Evolutionary conservation across 2,113 vertebrate genomes (phyloP), one percentile per base, ranked within the genome.

Genomic region (Beaufortia kweichowensis): DNA sequence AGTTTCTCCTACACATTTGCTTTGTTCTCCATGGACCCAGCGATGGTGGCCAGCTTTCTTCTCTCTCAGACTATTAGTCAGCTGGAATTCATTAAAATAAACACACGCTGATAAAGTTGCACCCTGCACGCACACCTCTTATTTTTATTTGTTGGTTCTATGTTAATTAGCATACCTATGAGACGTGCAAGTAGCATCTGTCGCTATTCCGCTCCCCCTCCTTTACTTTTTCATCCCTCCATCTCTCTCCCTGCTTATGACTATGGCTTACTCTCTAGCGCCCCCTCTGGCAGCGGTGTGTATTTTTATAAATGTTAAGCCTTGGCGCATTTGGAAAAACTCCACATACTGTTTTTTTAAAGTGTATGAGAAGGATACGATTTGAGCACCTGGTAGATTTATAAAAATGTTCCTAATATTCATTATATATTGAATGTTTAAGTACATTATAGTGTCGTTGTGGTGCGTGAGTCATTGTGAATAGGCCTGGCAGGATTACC

Each of bases 131-230:
- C 78, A 60, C 53, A 78, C 57, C 64, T 66, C 75, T 64, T 69
- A 63, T 81, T 61, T 79, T 73, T 77, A 63, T 85, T 79, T 75
- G 64, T 78, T 71, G 48, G 65, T 61, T 82, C 73, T 81, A 70
- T 76, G 76, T 89, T 92, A 92, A 92, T 92, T 90, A 90, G 89
- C 85, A 86, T 88, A 90, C 90, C 90, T 90, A 83, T 75, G 90
- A 92, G 91, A 92, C 86, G 85, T 88, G 88, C 91, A 90, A 89
- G 88, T 90, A 92, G 90, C 91, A 92, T 92, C 91, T 92, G 91
- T 90, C 90, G 79, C 87, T 80, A 81, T 82, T 80, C 85, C 57
- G 5, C 50, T 28, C 65, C 63, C 3, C 56, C 53, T 70, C 28
- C 15, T 31, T 15, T 55, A 1, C 50, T 1, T 48, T 65, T 82